Conservation (phyloP, 1,140 invertebrate genomes). For the Acyrthosiphon pisum region DNA sequence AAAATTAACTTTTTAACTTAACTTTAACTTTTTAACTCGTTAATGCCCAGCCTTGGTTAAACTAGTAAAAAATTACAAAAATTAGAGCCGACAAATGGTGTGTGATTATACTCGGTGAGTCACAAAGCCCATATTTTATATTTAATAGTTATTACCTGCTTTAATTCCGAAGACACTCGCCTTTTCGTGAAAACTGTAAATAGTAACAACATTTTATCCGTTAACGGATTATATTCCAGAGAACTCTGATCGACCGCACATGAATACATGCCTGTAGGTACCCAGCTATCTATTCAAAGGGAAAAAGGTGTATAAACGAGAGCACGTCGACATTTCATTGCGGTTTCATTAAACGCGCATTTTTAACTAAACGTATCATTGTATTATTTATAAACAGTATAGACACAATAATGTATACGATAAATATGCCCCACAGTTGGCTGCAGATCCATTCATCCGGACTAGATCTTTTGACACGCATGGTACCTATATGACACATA, state of each 20-base stretch:
- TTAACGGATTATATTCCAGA: slow-evolving; percentile 3
- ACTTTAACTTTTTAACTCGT: no score
- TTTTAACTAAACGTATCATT: neutral
- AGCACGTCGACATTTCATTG: neutral
- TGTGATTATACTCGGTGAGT: neutral
- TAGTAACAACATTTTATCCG: neutral
- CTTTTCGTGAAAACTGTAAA: neutral
- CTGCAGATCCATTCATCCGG: slow-evolving; percentile 19
- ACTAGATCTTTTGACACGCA: slow-evolving; percentile 27
- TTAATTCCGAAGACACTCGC: no score
- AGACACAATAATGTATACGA: neutral
- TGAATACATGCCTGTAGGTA: neutral
- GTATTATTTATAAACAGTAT: neutral
- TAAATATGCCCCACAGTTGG: neutral
- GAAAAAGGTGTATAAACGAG: neutral
- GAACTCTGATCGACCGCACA: neutral
- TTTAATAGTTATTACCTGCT: no score
- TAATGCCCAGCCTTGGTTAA: no score
- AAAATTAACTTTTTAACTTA: no score
- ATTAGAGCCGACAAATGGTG: neutral
- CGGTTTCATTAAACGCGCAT: neutral
- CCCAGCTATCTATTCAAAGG: neutral
- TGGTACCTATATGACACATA: neutral
- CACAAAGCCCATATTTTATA: neutral
- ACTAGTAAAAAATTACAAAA: neutral